A percentile compares a stretch with the other conserved stretches of the same genome.
Evolutionary conservation across 2,888 invertebrate genomes (phyloP).

Genomic region (Cosmopolites sordidus): DNA sequence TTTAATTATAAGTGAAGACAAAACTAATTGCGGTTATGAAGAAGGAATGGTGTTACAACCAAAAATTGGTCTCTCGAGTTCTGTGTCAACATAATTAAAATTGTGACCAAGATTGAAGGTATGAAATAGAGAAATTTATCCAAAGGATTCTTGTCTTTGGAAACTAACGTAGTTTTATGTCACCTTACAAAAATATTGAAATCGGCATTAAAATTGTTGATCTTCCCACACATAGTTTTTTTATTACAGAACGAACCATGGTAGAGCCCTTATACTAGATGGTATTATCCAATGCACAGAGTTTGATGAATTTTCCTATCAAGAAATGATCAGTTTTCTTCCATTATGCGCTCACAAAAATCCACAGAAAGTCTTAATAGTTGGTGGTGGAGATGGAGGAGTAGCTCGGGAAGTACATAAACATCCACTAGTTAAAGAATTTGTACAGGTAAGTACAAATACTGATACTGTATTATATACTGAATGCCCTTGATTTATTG

Average conservation of each 20-base stretch:
- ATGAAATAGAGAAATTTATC: too few relatives aligned
- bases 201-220: too few relatives aligned
- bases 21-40: too few relatives aligned
- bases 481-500: too few relatives aligned
- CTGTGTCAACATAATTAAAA: too few relatives aligned
- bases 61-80: too few relatives aligned
- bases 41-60: too few relatives aligned
- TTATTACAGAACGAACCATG: conserved; percentile 64
- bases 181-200: too few relatives aligned
- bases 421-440: conserved; percentile 80
- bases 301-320: conserved; percentile 94
- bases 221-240: too few relatives aligned
- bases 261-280: conserved; percentile 84
- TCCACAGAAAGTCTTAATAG: conserved; percentile 88
- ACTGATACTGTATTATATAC: too few relatives aligned
- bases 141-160: background rate
- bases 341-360: conserved; percentile 87
- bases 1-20: too few relatives aligned
- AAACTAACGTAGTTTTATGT: background rate
- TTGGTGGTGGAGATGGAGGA: conserved; percentile 98
- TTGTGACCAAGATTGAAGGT: too few relatives aligned
- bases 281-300: conserved; percentile 97
- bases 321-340: conserved; percentile 96
- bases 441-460: conserved; percentile 57
- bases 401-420: conserved; percentile 93